phyloP scores from a whole-genome alignment of 2,113 vertebrate genomes.

The Lophura nycthemera region DNA sequence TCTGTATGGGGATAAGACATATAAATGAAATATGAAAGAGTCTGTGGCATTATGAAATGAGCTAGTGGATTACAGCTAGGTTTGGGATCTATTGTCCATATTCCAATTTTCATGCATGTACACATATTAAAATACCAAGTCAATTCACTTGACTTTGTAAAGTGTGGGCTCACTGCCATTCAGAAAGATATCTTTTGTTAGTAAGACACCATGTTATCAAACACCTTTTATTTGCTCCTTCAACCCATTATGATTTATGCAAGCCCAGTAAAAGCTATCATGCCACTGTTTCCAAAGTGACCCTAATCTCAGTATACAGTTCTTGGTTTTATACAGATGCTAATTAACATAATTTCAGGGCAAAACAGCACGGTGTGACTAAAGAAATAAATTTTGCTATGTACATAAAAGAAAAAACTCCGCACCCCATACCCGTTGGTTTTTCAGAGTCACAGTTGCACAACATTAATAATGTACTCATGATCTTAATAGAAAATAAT shows the following conservation, averaged over 20 bases:
- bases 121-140: not conserved
- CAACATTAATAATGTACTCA: slow-evolving; percentile 25
- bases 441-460: slow-evolving; percentile 15
- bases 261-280: not conserved
- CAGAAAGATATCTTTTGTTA: not conserved
- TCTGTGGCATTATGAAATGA: not conserved
- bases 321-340: not conserved
- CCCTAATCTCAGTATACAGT: not conserved
- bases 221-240: not conserved
- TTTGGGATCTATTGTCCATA: not conserved
- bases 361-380: not conserved
- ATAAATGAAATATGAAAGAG: not conserved
- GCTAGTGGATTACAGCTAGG: not conserved
- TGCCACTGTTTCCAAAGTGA: not conserved
- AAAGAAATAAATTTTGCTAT: slow-evolving; percentile 10
- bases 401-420: not conserved
- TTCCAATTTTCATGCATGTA: not conserved
- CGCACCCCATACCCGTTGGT: not conserved
- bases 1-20: not conserved
- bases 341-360: not conserved
- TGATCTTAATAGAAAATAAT: slow-evolving; percentile 69
- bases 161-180: not conserved
- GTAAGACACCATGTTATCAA: not conserved
- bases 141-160: not conserved
- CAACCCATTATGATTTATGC: not conserved